Percentiles rank a stretch among this genome's conserved stretches.
Evolutionary conservation across 2,888 invertebrate species (phyloP).

Genomic region (Tipula vernalis): DNA sequence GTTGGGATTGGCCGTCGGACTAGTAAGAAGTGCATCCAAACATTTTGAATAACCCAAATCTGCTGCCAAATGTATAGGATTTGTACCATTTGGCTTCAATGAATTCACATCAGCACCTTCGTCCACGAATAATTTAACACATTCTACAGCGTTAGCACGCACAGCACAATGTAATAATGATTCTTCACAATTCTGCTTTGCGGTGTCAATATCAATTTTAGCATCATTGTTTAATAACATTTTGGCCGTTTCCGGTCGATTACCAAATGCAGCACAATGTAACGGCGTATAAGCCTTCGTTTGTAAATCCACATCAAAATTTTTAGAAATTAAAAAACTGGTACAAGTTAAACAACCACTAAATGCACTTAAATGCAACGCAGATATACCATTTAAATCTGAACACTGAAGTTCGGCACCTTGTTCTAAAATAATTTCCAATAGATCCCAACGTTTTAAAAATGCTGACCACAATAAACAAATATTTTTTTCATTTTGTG

Average conservation of each 20-base stretch:
- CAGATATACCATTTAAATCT: conserved; percentile 60
- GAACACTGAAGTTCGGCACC: conserved; percentile 59
- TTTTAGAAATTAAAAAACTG: conserved; percentile 52
- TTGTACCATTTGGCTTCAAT: conserved; percentile 61
- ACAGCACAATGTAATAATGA: conserved; percentile 76
- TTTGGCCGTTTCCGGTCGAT: conserved; percentile 66
- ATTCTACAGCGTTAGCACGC: conserved; percentile 66
- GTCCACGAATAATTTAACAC: conserved; percentile 59
- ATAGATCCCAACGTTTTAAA: conserved; percentile 51
- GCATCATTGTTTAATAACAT: conserved; percentile 62
- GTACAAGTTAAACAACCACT: conserved; percentile 63
- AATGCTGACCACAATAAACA: conserved; percentile 64
- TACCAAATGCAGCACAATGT: conserved; percentile 83
- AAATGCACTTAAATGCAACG: conserved; percentile 65
- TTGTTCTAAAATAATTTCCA: conserved; percentile 47
- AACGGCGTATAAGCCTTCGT: conserved; percentile 66
- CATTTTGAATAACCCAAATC: conserved; percentile 65
- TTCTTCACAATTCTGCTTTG: conserved; percentile 55
- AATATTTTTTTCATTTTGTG: conserved; percentile 56
- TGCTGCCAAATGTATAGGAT: conserved; percentile 69
- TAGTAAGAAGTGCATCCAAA: conserved; percentile 59
- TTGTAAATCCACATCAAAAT: conserved; percentile 54
- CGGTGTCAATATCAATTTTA: conserved; percentile 53
- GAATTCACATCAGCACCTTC: conserved; percentile 65
- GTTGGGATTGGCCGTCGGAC: conserved; percentile 58